These are phyloP conservation scores for Myrmecophaga tridactyla DNA, from an alignment of 2,113 vertebrate genomes.

Conservation along the genomic window DNA sequence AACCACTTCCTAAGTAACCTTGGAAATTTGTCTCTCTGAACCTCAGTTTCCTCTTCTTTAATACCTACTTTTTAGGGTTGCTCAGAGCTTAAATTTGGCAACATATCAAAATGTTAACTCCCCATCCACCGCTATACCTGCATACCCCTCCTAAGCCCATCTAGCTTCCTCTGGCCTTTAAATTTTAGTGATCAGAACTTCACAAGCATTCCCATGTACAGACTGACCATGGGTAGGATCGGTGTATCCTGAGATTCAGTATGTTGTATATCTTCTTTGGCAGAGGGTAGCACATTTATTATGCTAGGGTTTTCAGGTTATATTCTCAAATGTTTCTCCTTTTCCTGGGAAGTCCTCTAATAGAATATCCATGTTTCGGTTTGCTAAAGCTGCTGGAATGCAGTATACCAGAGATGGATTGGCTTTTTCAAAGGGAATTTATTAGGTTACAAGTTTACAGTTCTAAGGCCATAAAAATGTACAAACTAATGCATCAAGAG, in stretches of 20 bases:
- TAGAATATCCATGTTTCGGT: no score
- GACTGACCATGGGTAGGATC: neutral
- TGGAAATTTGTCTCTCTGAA: neutral
- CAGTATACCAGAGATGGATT: no score
- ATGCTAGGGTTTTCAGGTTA: neutral
- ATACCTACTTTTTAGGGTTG: neutral
- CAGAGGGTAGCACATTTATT: neutral
- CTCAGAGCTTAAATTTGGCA: neutral
- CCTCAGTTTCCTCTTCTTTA: neutral
- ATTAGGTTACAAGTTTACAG: no score
- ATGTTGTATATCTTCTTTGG: neutral
- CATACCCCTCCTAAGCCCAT: neutral
- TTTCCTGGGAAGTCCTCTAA: neutral
- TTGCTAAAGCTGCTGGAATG: no score
- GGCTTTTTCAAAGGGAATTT: no score
- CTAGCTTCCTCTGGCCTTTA: neutral
- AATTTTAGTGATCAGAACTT: neutral
- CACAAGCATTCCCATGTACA: neutral
- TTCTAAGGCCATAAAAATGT: no score
- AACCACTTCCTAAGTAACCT: neutral
- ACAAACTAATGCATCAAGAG: no score
- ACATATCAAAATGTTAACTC: neutral
- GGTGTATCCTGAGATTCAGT: neutral
- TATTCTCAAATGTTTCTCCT: neutral
- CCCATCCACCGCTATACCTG: neutral